Percentiles rank a stretch among this genome's conserved stretches.
phyloP scores from a whole-genome alignment of 2,888 invertebrate species.

The Dasypogon diadema region DNA sequence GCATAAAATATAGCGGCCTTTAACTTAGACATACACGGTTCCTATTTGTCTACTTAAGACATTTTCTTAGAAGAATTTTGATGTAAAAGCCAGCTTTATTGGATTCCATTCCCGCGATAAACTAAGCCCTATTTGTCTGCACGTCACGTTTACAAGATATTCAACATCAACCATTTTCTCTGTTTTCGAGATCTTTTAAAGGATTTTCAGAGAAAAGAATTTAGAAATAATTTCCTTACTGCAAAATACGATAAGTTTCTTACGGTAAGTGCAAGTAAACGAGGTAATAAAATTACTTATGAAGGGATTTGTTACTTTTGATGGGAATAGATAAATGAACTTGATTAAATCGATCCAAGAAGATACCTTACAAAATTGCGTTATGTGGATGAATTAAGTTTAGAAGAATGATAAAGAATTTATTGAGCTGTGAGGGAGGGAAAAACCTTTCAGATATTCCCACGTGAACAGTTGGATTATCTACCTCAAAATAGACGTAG shows the following conservation, averaged over 20 bases:
- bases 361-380: too few species aligned
- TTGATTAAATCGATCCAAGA: too few species aligned
- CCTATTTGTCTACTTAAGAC: neutral
- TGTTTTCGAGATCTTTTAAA: neutral
- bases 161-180: constrained; percentile 21
- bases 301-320: neutral
- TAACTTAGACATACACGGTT: too few species aligned
- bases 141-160: constrained; percentile 27
- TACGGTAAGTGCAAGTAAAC: constrained; percentile 12
- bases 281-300: constrained; percentile 23
- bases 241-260: constrained; percentile 18
- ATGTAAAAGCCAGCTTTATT: constrained; percentile 26
- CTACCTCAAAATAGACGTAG: too few species aligned
- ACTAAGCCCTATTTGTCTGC: constrained; percentile 27
- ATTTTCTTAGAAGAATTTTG: constrained; percentile 18
- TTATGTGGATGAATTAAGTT: too few species aligned
- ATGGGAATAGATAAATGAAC: too few species aligned
- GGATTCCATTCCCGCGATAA: constrained; percentile 20
- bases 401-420: too few species aligned
- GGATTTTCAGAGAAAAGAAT: constrained; percentile 26
- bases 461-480: too few species aligned
- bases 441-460: too few species aligned
- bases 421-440: too few species aligned
- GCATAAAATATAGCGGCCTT: too few species aligned
- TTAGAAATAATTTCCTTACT: constrained; percentile 29